Evolutionary conservation across 92 coral and sea anemone genomes (phyloP), one percentile per base, ranked within the genome.

Genomic region (Palythoa grandiflora): DNA sequence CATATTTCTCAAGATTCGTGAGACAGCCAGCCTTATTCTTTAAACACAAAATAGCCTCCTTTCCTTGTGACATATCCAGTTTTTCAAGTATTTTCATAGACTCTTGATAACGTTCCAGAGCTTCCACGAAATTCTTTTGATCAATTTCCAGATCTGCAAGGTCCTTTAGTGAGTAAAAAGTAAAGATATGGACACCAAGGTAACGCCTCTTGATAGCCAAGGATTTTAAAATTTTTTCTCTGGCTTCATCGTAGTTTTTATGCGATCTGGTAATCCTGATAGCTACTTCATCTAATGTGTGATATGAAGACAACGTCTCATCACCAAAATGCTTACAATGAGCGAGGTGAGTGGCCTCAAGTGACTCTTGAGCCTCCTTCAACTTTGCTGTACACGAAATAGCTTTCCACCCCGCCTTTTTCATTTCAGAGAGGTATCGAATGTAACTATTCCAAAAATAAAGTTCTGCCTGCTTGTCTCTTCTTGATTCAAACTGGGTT

Each of bases 101-200:
- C 3, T 14, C 6, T 85, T 57, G 11, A 57, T 78, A 89, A 38
- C 47, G 68, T 14, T 5, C 0, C 12, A 77, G 75, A 6, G 89
- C 73, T 70, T 38, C 57, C 39, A 71, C 68, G 2, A 61, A 12
- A 6, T 90, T 1, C 0, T 20, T 59, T 10, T 36, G 37, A 9
- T 3, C 20, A 74, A 85, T 70, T 28, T 52, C 48, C 10, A 84
- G 57, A 59, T 89, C 92, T 19, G 92, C 86, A 19, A 85, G 39
- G 38, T 54, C 86, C 54, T 85, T 85, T 9, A 65, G 73, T n/a
- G 84, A 38, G 19, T 68, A 78, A 15, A 89, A 89, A 11, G 92
- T 89, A 60, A 84, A 84, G 12, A 85, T 35, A 55, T 89, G 92
- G 3, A 61, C 60, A 8, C 92, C 86, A 35, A 89, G 89, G 3